These are phyloP conservation scores for Cetonia aurata DNA, from an alignment of 2,888 invertebrate genomes.

Conservation along the genomic window DNA sequence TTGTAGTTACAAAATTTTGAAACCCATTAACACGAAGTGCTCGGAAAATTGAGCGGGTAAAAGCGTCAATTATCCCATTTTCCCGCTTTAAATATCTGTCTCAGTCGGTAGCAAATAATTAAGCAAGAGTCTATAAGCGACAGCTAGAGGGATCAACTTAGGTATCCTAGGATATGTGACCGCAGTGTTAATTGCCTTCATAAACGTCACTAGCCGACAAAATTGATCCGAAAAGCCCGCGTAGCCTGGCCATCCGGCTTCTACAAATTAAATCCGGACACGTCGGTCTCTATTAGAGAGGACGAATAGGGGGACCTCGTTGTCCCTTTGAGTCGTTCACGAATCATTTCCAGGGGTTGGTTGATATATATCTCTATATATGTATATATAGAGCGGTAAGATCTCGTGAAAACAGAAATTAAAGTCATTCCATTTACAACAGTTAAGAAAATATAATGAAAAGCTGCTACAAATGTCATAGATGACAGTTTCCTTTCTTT, in stretches of 20 bases:
- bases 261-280: slow-evolving; percentile 37
- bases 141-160: slow-evolving; percentile 23
- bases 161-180: slow-evolving; percentile 40
- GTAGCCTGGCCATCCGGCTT: slow-evolving; percentile 22
- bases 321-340: background rate
- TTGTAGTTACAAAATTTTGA: no score
- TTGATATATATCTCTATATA: no score
- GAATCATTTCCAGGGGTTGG: no score
- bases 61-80: no score
- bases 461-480: no score
- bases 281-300: slow-evolving; percentile 29
- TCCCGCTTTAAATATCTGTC: background rate
- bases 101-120: slow-evolving; percentile 25
- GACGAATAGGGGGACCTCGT: slow-evolving; percentile 7
- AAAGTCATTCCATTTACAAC: no score
- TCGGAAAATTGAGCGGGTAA: no score
- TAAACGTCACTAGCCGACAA: slow-evolving; percentile 39
- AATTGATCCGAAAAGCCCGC: slow-evolving; percentile 38
- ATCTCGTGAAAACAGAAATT: no score
- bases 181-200: slow-evolving; percentile 42
- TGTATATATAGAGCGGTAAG: no score
- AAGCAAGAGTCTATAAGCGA: slow-evolving; percentile 26
- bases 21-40: no score
- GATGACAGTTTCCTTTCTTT: no score
- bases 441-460: no score